Conservation (phyloP, 2,113 vertebrate genomes). For the Ariopsis seemanni region DNA sequence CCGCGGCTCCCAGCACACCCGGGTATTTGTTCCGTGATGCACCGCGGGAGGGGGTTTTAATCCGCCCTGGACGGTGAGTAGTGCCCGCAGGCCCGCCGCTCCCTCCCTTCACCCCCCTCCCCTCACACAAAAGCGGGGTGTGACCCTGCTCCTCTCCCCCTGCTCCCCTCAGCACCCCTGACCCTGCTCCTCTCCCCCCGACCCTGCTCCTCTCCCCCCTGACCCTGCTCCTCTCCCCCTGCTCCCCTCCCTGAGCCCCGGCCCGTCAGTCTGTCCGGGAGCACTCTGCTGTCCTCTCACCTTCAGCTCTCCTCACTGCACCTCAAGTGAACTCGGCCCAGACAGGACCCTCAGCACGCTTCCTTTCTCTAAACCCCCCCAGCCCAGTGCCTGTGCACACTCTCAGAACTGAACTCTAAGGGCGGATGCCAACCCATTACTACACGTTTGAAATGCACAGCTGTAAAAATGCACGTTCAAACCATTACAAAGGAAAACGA, state of each 20-base stretch:
- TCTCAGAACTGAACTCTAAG: too few species aligned
- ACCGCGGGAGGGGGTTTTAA: background rate
- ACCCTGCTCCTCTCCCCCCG: conserved; percentile 51
- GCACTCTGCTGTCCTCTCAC: background rate
- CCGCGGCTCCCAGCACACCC: background rate
- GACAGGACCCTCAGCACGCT: background rate
- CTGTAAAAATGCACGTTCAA: too few species aligned
- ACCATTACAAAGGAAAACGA: too few species aligned
- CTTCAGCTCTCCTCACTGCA: background rate
- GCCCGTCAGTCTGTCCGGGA: background rate
- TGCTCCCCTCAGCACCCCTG: conserved; percentile 47
- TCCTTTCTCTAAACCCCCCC: background rate
- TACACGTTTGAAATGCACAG: too few species aligned
- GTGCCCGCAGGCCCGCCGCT: background rate
- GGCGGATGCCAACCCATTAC: too few species aligned
- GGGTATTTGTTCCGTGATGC: background rate
- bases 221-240: background rate
- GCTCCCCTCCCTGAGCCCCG: background rate
- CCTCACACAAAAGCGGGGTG: conserved; percentile 61
- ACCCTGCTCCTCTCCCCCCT: too few species aligned
- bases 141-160: conserved; percentile 60
- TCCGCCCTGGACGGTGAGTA: conserved; percentile 66
- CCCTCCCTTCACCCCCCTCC: background rate
- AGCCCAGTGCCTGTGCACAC: background rate
- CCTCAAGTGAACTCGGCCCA: fast-evolving